Base-by-base conservation (phyloP, 2,113 vertebrate genomes). In the Syngnathus floridae region DNA sequence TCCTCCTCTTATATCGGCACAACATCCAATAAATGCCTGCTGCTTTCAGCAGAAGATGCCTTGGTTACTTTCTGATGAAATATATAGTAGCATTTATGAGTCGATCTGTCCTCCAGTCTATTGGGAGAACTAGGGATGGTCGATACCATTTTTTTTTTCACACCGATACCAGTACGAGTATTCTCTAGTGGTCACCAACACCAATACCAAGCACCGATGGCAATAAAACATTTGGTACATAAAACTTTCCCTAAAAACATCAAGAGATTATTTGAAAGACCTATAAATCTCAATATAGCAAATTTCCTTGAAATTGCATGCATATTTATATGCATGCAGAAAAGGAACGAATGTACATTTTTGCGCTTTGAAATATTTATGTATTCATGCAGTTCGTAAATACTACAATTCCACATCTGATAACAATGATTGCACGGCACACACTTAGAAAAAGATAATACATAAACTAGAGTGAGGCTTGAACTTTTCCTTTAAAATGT, bases 361-460 rank as follows among this genome's bases (percentile, higher is more conserved):
- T 12, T 26, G 9, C n/a, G 16, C 7, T 58, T 36, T 56, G 11
- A 35, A 57, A n/a, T 58, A 58, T 57, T 35, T 17, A 57, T n/a
- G 11, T 4, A 0, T 21, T 31, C 21, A 41, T 21, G 26, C 26
- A 31, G 26, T 31, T 31, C 3, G 2, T 31, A 31, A 31, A 31
- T 31, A 6, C 58, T 54, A 4, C 31, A 22, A 1, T 41, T 61
- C n/a, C 19, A 60, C 57, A 61, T 61, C 13, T 69, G 31, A 60
- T 62, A 14, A 40, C 26, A 56, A 11, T 57, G 54, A 19, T 12
- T 67, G 55, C 52, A 69, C 38, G 59, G 8, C 61, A 63, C n/a
- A 19, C 48, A 35, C 59, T 43, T 4, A 1, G 14, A 22, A 41
- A 60, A 41, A 43, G 45, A 46, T 31, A 64, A 67, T 64, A 57